Conservation (phyloP, 2,888 invertebrate species). For the Bombyx huttoni region DNA sequence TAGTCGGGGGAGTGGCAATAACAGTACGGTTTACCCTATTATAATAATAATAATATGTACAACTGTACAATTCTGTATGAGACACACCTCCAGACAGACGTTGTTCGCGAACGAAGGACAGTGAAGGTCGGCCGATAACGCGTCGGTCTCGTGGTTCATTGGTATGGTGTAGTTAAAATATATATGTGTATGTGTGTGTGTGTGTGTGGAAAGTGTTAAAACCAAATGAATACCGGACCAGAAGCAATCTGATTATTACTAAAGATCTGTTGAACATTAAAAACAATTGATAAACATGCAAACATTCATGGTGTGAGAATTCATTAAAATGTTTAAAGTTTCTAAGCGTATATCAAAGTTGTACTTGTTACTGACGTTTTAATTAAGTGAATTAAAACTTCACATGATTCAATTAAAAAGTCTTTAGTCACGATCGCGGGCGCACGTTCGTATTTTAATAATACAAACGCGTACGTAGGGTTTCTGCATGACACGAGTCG, state of each 20-base stretch:
- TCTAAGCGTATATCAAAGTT: not conserved
- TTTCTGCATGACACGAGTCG: not conserved
- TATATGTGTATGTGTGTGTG: not conserved
- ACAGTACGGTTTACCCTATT: not conserved
- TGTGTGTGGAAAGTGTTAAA: too few relatives aligned
- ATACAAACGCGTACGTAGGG: not conserved
- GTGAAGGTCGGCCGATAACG: slow-evolving; percentile 13
- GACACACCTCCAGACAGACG: slow-evolving; percentile 30
- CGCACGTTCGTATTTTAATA: not conserved
- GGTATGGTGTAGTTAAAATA: not conserved
- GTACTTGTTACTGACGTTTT: not conserved
- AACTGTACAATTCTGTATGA: slow-evolving; percentile 3
- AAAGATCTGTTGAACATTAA: too few relatives aligned
- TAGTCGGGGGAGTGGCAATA: too few relatives aligned
- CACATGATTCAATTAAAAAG: not conserved
- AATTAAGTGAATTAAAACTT: not conserved
- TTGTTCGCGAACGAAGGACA: slow-evolving; percentile 14
- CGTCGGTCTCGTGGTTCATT: not conserved
- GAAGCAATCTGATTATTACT: too few relatives aligned
- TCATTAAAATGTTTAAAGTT: too few relatives aligned
- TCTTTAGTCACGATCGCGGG: not conserved
- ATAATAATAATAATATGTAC: not conserved
- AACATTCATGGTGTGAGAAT: too few relatives aligned
- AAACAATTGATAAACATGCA: too few relatives aligned
- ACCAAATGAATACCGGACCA: too few relatives aligned